Evolutionary conservation across 2,113 vertebrate species (phyloP), one percentile per base, ranked within the genome.

Genomic region (Halcyon senegalensis): DNA sequence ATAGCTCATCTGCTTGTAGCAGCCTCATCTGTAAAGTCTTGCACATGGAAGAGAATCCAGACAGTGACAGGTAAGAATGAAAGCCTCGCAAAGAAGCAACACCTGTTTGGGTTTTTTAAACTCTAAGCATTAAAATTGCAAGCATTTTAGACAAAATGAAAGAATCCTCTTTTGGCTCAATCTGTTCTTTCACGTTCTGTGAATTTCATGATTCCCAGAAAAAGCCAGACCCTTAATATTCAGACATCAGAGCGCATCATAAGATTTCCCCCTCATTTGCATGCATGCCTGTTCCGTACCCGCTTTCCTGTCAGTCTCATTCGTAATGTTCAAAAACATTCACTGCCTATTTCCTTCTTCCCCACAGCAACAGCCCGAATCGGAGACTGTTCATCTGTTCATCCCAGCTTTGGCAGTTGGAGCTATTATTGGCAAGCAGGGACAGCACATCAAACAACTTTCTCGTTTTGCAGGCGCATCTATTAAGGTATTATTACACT

Each of bases 391-490:
- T 95, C 98, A 99, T 97, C 98, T 99, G 91, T 99, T 99, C 96
- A 99, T 99, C 97, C 99, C 99, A 50, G 99, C 99, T 13, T 98
- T 99, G 80, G 99, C 99, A 23, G 99, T 99, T 24, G 99, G 99
- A 53, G 99, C 99, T 97, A 99, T 99, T 97, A 99, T 99, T 44
- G 99, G 99, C 96, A 99, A 99, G 98, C 99, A 99, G 98, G 99
- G 99, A 94, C 99, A 99, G 94, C 99, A 99, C 98, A 99, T 99
- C 98, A 99, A 99, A 97, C 99, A 99, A 97, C 99, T 99, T 85
- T 99, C 99, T 76, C 99, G 99, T 84, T 99, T 99, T 94, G 99
- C 99, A 53, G 99, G 99, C 85, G 99, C 99, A 50, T 99, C 99
- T 69, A 99, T 99, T 97, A 99, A 99, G 98, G 99, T 99, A 98